phyloP scores from a whole-genome alignment of 1,140 invertebrate species.

The Drosophila athabasca region DNA sequence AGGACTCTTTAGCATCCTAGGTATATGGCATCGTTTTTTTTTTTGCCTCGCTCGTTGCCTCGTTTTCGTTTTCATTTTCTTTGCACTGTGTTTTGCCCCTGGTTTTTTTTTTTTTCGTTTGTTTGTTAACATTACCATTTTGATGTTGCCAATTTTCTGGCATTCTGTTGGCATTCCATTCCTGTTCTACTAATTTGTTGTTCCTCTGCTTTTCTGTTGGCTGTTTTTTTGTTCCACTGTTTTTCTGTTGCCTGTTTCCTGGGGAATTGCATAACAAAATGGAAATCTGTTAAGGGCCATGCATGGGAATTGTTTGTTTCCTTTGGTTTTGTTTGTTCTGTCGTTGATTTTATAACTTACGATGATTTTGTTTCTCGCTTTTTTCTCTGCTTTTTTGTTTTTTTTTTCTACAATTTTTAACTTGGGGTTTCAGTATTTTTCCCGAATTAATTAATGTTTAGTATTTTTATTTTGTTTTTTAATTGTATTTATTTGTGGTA shows the following conservation, averaged over 20 bases:
- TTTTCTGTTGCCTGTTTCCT: not conserved
- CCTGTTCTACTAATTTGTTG: conserved; percentile 4
- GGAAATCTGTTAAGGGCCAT: conserved; percentile 25
- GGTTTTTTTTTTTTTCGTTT: conserved; percentile 22
- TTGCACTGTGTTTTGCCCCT: conserved; percentile 21
- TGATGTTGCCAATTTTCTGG: conserved; percentile 33
- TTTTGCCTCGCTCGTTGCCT: conserved; percentile 36
- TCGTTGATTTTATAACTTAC: conserved; percentile 9
- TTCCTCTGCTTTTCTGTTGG: conserved; percentile 29
- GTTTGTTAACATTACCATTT: conserved; percentile 29
- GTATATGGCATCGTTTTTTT: conserved; percentile 25
- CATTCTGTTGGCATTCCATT: conserved; percentile 5
- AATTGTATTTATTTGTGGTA: too few relatives aligned
- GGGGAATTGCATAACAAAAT: conserved; percentile 42
- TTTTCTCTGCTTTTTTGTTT: too few relatives aligned
- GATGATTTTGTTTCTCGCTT: too few relatives aligned
- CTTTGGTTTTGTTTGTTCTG: conserved; percentile 3
- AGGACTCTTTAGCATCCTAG: conserved; percentile 44
- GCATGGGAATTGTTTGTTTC: conserved; percentile 2
- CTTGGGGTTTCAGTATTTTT: too few relatives aligned
- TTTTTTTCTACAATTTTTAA: too few relatives aligned
- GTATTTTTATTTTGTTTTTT: too few relatives aligned
- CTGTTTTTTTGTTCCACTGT: conserved; percentile 16
- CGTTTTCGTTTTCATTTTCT: conserved; percentile 34
- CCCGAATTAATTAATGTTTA: too few relatives aligned